Conservation (phyloP, 2,113 vertebrate species). For the Channa maculata region DNA sequence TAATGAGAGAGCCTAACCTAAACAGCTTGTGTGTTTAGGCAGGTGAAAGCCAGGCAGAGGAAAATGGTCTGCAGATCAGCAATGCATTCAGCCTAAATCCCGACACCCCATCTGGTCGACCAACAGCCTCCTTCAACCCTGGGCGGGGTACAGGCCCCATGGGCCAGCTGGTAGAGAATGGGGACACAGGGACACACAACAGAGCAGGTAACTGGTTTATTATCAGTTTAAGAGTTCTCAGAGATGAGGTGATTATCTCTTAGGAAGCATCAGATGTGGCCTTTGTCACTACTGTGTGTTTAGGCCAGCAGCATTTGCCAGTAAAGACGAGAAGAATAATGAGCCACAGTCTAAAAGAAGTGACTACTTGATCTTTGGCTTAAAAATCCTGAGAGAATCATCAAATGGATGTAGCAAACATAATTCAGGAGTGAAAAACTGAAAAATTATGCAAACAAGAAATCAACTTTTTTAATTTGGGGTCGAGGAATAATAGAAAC, state of each 20-base stretch:
- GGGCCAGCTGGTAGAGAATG: conserved; percentile 94
- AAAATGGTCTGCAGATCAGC: conserved; percentile 93
- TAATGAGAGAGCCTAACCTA: neutral
- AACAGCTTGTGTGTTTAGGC: conserved; percentile 41
- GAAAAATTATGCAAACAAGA: neutral
- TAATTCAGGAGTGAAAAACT: neutral
- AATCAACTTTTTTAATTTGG: neutral
- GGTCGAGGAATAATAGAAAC: neutral
- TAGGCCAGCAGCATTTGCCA: no score
- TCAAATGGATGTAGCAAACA: no score
- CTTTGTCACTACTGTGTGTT: neutral
- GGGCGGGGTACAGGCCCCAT: conserved; percentile 88
- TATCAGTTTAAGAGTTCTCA: no score
- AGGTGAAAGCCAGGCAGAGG: conserved; percentile 72
- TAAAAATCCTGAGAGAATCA: no score
- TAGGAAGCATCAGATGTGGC: neutral
- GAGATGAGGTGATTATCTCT: no score
- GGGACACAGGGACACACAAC: conserved; percentile 91
- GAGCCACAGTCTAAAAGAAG: no score
- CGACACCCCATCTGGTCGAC: conserved; percentile 70
- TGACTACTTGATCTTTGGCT: neutral
- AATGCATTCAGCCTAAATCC: conserved; percentile 91
- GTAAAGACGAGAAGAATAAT: no score
- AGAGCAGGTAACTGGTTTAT: conserved; percentile 87
- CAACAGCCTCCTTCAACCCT: conserved; percentile 90